These are phyloP conservation scores for Parnassius apollo DNA, from an alignment of 2,888 invertebrate genomes.

Conservation along the genomic window DNA sequence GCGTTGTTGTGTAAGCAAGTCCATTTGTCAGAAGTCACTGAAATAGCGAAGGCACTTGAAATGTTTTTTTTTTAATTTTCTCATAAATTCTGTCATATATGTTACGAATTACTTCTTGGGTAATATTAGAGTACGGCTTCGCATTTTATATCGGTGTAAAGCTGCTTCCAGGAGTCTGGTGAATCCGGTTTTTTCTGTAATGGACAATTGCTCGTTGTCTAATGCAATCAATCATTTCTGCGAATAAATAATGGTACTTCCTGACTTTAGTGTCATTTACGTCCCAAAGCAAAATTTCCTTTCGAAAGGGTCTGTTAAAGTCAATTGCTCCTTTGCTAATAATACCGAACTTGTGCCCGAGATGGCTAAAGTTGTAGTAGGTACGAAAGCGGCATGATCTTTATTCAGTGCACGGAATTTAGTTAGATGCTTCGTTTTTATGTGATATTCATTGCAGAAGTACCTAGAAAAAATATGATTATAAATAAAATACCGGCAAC, in stretches of 20 bases:
- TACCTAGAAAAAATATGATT: no score
- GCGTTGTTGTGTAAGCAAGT: conserved; percentile 34
- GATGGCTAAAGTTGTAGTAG: not conserved
- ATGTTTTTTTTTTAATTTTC: conserved; percentile 34
- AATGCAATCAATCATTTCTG: conserved; percentile 49
- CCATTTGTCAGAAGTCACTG: conserved; percentile 40
- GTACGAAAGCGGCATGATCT: no score
- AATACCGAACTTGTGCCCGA: not conserved
- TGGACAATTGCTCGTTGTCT: conserved; percentile 37
- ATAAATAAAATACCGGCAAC: no score
- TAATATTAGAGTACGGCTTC: conserved; percentile 33
- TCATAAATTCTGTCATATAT: conserved; percentile 33
- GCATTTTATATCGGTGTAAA: conserved; percentile 28
- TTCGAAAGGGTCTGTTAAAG: conserved; percentile 13
- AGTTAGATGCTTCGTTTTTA: no score
- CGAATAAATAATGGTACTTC: conserved; percentile 42
- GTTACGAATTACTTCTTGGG: conserved; percentile 31
- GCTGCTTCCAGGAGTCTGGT: conserved; percentile 36
- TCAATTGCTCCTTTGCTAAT: conserved; percentile 12
- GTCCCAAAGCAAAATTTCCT: conserved; percentile 22
- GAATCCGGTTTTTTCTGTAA: conserved; percentile 42
- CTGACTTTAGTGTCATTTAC: conserved; percentile 35
- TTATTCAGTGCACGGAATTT: no score
- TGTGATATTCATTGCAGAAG: no score
- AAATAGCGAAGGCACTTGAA: conserved; percentile 33